A percentile compares a stretch with the other conserved stretches of the same genome.
Evolutionary conservation across 2,113 vertebrate species (phyloP).

Genomic region (Sarotherodon lohbergeri): DNA sequence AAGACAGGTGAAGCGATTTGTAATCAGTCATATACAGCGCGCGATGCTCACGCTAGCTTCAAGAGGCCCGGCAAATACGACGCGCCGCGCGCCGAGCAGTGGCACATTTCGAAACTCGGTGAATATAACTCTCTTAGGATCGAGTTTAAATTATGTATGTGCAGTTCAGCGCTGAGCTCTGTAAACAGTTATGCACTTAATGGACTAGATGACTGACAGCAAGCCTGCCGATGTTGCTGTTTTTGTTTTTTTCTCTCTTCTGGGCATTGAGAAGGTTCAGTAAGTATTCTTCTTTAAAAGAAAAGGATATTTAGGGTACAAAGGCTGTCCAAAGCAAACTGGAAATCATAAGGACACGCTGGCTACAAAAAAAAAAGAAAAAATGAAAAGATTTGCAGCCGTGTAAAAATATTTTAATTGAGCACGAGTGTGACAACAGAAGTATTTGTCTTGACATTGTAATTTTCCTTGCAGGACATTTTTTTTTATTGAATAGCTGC

Average conservation of each 20-base stretch:
- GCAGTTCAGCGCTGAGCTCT: slow-evolving; percentile 61
- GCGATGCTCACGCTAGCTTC: neutral
- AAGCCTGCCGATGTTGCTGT: neutral
- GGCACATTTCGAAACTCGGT: slow-evolving; percentile 27
- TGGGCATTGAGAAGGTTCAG: slow-evolving; percentile 5
- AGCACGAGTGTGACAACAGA: neutral
- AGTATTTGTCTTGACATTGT: neutral
- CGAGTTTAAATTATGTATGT: slow-evolving; percentile 66
- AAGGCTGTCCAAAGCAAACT: neutral
- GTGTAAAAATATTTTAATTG: neutral
- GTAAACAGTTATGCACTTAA: slow-evolving; percentile 70
- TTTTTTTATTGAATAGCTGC: neutral
- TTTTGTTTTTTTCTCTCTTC: neutral
- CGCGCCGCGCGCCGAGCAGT: neutral
- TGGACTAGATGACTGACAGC: slow-evolving; percentile 65
- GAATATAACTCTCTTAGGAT: slow-evolving; percentile 53
- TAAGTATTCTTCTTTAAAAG: neutral
- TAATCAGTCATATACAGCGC: neutral
- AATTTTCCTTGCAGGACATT: neutral
- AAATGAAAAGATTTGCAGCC: neutral
- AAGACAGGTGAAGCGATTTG: slow-evolving; percentile 16
- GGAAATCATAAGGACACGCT: neutral
- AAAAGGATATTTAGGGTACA: neutral
- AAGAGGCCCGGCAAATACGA: slow-evolving; percentile 29
- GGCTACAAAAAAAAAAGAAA: neutral